Conservation (phyloP, 2,797 vertebrate species). For the Adrianichthys oophorus region DNA sequence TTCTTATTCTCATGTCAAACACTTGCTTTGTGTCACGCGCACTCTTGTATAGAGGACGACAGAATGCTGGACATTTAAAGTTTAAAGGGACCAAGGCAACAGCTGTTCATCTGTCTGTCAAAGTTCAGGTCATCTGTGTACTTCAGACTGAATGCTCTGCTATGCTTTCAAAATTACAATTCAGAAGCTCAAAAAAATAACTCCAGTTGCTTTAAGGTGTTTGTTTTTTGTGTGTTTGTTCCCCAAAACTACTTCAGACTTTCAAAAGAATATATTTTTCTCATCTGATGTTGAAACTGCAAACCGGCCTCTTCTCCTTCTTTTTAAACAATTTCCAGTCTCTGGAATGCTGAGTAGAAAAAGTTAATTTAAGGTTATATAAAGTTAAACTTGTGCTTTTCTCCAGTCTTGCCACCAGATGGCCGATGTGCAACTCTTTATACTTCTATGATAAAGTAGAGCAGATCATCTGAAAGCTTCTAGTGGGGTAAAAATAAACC, state of each 20-base stretch:
- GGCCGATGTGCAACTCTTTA: conserved; percentile 58
- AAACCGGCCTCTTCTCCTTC: conserved; percentile 47
- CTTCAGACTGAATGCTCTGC: conserved; percentile 50
- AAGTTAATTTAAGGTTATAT: conserved; percentile 57
- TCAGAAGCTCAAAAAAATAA: conserved; percentile 4
- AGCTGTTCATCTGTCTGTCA: conserved; percentile 69
- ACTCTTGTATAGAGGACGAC: conserved; percentile 49
- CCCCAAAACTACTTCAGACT: conserved; percentile 33
- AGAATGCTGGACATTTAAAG: conserved; percentile 78
- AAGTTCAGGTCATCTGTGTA: conserved; percentile 52
- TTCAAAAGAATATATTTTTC: conserved; percentile 20
- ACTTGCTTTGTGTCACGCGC: conserved; percentile 49
- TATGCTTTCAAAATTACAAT: too few relatives aligned
- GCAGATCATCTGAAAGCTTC: conserved; percentile 73
- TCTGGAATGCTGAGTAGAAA: conserved; percentile 57
- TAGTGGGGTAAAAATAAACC: conserved; percentile 77
- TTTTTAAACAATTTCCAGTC: conserved; percentile 39
- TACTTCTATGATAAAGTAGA: conserved; percentile 54
- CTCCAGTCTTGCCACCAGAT: conserved; percentile 71
- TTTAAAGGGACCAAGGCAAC: conserved; percentile 76
- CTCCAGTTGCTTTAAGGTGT: conserved; percentile 38
- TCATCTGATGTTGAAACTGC: conserved; percentile 50
- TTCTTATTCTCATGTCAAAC: conserved; percentile 72
- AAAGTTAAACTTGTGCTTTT: conserved; percentile 54
- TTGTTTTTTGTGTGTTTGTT: conserved; percentile 16